Conservation (phyloP, 1,140 invertebrate species). For the Drosophila setifemur region DNA sequence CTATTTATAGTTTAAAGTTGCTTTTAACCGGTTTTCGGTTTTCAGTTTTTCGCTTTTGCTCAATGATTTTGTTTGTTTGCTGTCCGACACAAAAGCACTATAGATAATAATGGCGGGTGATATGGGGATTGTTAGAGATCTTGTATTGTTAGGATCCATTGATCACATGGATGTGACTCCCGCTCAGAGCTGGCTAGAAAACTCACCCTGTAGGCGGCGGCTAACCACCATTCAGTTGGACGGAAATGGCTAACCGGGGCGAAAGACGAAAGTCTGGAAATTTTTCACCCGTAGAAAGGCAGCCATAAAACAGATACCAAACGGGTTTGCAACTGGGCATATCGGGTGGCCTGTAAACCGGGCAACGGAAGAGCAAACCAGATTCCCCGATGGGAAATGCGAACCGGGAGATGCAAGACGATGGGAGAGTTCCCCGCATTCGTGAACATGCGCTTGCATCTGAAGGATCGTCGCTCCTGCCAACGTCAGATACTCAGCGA, state of each 20-base stretch:
- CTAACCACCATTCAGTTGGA: too few relatives aligned
- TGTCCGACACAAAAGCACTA: constrained; percentile 4
- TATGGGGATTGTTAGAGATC: constrained; percentile 4
- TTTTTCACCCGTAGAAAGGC: not conserved
- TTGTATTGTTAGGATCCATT: constrained; percentile 14
- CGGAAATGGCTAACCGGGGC: not conserved
- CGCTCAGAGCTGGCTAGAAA: not conserved
- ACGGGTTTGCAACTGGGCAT: constrained; percentile 33
- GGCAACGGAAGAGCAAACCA: constrained; percentile 18
- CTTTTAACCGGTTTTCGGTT: constrained; percentile 59
- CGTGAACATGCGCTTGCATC: constrained; percentile 71
- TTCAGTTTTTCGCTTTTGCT: constrained; percentile 18
- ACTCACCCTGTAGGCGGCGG: too few relatives aligned
- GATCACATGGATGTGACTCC: not conserved
- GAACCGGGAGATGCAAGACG: not conserved
- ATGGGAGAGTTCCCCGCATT: constrained; percentile 39
- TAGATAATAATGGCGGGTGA: constrained; percentile 30
- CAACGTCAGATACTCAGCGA: constrained; percentile 16
- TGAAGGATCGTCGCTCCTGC: constrained; percentile 61
- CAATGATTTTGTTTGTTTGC: constrained; percentile 44
- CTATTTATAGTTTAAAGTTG: constrained; percentile 57
- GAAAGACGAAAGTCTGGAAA: constrained; percentile 7
- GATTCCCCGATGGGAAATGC: constrained; percentile 4
- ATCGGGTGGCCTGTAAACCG: constrained; percentile 31
- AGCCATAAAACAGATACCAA: constrained; percentile 25